A percentile compares a stretch with the other conserved stretches of the same genome.
Conservation (phyloP, 2,797 vertebrate species). For the Cygnus olor region DNA sequence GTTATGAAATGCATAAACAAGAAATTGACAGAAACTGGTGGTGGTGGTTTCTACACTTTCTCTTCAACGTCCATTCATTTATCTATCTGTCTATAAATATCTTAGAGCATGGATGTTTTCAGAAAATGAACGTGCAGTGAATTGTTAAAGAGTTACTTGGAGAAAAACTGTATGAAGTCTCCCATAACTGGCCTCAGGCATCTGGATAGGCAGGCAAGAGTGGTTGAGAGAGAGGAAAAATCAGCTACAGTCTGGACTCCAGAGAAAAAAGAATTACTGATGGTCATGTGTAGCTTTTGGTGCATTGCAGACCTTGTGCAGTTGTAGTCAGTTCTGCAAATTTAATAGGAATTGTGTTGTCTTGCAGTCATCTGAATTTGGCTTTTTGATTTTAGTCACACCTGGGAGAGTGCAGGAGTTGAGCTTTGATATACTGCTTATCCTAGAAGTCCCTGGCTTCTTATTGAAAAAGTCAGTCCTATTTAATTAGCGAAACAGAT, state of each 20-base stretch:
- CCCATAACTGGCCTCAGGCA: not conserved
- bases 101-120: not conserved
- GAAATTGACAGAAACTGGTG: not conserved
- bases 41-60: not conserved
- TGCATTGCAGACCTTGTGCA: conserved; percentile 28
- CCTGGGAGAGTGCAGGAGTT: conserved; percentile 1
- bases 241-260: not conserved
- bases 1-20: not conserved
- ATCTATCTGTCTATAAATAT: not conserved
- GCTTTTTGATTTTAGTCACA: conserved; percentile 8
- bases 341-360: not conserved
- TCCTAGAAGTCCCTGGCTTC: conserved; percentile 7
- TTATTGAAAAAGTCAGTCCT: not conserved
- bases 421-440: not conserved
- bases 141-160: not conserved
- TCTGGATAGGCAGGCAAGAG: not conserved
- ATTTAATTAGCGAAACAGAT: conserved; percentile 58
- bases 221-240: not conserved
- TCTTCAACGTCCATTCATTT: not conserved
- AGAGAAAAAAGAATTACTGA: not conserved
- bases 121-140: not conserved
- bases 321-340: not conserved
- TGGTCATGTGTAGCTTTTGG: not conserved
- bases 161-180: not conserved
- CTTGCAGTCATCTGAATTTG: conserved; percentile 9